Conservation (phyloP, 2,113 vertebrate genomes). For the Notechis scutatus region DNA sequence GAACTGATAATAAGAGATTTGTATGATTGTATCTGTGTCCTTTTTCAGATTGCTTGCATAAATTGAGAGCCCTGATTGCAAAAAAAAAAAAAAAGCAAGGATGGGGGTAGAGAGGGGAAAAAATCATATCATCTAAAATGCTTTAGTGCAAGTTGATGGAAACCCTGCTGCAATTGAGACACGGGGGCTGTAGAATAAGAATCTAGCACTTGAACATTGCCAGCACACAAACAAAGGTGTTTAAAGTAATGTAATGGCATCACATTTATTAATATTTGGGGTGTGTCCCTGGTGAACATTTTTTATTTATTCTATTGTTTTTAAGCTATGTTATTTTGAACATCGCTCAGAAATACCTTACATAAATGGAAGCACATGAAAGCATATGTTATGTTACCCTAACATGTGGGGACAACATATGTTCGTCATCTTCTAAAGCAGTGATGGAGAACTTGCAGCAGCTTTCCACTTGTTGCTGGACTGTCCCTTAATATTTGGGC, state of each 20-base stretch:
- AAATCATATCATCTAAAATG: background rate
- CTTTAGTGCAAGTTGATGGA: background rate
- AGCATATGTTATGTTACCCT: background rate
- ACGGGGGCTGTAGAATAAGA: background rate
- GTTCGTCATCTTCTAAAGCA: background rate
- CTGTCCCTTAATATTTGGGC: background rate
- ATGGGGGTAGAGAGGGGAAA: background rate
- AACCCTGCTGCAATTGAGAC: background rate
- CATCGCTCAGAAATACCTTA: background rate
- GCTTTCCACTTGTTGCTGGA: background rate
- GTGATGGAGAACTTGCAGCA: background rate
- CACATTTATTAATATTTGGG: background rate
- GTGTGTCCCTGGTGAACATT: background rate
- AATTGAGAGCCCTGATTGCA: background rate
- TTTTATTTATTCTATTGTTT: background rate
- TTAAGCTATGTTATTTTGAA: background rate
- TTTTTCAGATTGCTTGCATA: background rate
- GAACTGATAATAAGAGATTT: background rate
- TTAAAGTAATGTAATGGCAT: background rate
- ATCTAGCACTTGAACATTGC: background rate
- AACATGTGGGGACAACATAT: background rate
- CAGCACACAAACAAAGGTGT: background rate
- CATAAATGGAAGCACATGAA: background rate
- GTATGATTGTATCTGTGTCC: background rate
- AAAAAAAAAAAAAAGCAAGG: background rate